Conservation (phyloP, 2,113 vertebrate species). For the Xiphophorus maculatus region DNA sequence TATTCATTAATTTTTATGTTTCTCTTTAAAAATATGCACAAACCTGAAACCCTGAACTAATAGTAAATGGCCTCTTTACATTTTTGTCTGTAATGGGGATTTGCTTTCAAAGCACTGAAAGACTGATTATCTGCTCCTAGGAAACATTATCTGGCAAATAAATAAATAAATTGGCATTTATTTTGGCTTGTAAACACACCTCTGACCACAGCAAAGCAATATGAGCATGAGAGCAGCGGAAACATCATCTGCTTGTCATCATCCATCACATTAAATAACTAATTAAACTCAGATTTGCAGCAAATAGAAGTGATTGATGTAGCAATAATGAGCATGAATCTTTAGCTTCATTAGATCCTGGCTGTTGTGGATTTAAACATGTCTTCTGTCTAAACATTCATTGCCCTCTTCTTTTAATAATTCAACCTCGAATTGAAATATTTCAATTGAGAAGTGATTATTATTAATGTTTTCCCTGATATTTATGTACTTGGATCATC, state of each 20-base stretch:
- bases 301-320: not conserved
- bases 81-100: too few relatives aligned
- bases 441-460: not conserved
- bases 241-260: not conserved
- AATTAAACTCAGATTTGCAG: slow-evolving; percentile 7
- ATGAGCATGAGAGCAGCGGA: not conserved
- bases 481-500: not conserved
- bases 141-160: too few relatives aligned
- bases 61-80: too few relatives aligned
- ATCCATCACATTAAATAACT: not conserved
- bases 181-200: not conserved
- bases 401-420: not conserved
- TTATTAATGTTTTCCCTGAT: not conserved
- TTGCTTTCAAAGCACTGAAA: too few relatives aligned
- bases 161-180: not conserved
- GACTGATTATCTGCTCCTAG: too few relatives aligned
- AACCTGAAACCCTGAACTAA: too few relatives aligned
- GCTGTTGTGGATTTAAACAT: not conserved
- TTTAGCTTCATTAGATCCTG: not conserved
- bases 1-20: too few relatives aligned
- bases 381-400: not conserved
- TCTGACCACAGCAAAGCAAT: not conserved
- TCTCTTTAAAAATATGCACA: too few relatives aligned
- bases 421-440: not conserved
- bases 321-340: not conserved